Evolutionary conservation across 2,797 vertebrate genomes (phyloP).

Genomic region (Onychomys leucogaster): DNA sequence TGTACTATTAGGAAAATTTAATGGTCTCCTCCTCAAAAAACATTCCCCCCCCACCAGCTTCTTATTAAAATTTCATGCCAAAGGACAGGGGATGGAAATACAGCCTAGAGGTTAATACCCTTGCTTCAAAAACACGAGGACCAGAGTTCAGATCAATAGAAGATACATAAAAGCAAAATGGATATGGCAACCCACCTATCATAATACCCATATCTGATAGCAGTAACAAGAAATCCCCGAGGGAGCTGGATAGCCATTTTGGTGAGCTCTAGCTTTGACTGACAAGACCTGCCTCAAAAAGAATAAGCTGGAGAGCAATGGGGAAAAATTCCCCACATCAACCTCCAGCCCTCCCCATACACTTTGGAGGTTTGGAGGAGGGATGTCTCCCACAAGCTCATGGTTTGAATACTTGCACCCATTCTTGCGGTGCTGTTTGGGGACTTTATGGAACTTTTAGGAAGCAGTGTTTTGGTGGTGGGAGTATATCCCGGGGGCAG

Average conservation of each 20-base stretch:
- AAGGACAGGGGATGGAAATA: background rate
- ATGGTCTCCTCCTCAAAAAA: background rate
- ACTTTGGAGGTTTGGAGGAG: background rate
- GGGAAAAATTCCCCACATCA: background rate
- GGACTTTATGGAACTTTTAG: background rate
- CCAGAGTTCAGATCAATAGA: background rate
- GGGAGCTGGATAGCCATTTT: background rate
- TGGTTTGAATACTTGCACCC: background rate
- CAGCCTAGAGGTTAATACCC: background rate
- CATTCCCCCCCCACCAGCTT: background rate
- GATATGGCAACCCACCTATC: background rate
- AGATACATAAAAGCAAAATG: background rate
- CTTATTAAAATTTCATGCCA: background rate
- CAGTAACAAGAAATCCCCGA: background rate
- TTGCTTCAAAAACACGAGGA: background rate
- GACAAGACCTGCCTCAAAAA: background rate
- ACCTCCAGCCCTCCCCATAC: background rate
- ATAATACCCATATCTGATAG: background rate
- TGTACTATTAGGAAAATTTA: background rate
- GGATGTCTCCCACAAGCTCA: background rate
- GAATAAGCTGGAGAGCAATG: background rate
- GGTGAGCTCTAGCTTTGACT: background rate
- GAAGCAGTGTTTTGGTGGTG: background rate
- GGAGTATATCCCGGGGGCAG: background rate
- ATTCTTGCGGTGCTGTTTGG: background rate